Percentiles rank a stretch among this genome's conserved stretches.
phyloP scores from a whole-genome alignment of 1,140 invertebrate genomes.

The Zaprionus vittiger region DNA sequence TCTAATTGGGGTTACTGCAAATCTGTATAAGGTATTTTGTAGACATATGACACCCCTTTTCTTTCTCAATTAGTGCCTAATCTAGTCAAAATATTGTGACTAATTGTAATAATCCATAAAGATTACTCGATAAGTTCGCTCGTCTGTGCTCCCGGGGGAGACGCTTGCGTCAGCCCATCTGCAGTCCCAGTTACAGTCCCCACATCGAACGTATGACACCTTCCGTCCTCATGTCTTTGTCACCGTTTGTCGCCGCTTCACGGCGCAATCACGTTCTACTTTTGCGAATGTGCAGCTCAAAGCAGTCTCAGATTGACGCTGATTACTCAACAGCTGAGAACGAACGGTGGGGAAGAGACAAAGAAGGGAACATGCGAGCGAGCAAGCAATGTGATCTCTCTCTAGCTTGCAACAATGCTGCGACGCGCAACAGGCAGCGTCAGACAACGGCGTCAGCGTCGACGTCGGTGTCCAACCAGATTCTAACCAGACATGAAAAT shows the following conservation, averaged over 20 bases:
- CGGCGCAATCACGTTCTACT: slow-evolving; percentile 75
- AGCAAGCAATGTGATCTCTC: slow-evolving; percentile 69
- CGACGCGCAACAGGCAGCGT: slow-evolving; percentile 41
- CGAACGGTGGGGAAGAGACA: background rate
- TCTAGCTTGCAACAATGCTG: slow-evolving; percentile 43
- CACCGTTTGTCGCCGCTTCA: slow-evolving; percentile 8
- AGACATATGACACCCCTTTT: background rate
- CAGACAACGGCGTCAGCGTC: background rate
- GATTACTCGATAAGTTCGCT: slow-evolving; percentile 3
- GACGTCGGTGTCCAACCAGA: slow-evolving; percentile 18
- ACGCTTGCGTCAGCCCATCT: slow-evolving; percentile 2
- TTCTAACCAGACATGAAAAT: slow-evolving; percentile 42
- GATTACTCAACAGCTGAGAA: slow-evolving; percentile 65
- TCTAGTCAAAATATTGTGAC: background rate
- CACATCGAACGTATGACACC: background rate
- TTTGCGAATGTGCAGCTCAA: slow-evolving; percentile 73
- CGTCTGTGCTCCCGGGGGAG: background rate
- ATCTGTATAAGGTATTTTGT: background rate
- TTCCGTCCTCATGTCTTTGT: background rate
- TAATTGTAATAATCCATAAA: slow-evolving; percentile 2
- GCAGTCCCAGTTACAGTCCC: background rate
- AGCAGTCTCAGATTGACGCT: slow-evolving; percentile 66
- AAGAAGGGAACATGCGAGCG: background rate
- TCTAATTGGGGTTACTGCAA: background rate
- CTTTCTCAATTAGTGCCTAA: background rate